Base-by-base conservation (phyloP, 2,797 vertebrate species). In the Phataginus tetradactyla region DNA sequence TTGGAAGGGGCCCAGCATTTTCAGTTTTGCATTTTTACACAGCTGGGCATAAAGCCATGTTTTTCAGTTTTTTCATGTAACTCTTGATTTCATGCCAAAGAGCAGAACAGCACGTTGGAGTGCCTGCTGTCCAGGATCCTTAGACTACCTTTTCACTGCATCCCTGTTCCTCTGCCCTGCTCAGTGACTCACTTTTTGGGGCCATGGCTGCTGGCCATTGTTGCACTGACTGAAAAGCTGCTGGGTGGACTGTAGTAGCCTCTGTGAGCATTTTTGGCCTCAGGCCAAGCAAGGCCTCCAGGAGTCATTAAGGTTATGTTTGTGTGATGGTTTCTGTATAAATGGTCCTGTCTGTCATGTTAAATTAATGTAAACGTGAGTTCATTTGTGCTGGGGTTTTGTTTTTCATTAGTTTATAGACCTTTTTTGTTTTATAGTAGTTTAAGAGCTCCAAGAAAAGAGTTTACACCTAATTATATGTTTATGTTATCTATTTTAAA, bases 401-500 rank as follows among this genome's bases (percentile, higher is more conserved):
- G 51, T 61, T 74, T 57, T 11, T 78, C 0, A 5, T 68, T 79
- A 29, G 63, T 79, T 66, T 85, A n/a, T 72, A 61, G 55, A 64
- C 29, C 66, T 63, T 27, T 61, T 53, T 89, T 59, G 78, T 63
- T 69, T 78, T 77, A 81, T 57, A n/a, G 64, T 78, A 69, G 71
- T 78, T 64, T 74, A 74, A 87, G 59, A 79, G 51, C 29, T 55
- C 87, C 15, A 59, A 61, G 53, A 49, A 71, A 78, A 77, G 74
- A 57, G 2, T 88, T 74, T 69, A 37, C 86, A 49, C 42, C n/a
- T 89, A 23, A 64, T 78, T 86, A 79, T 86, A 4, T 95, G 12
- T 90, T 72, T 80, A 42, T 42, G 23, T 93, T 93, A 5, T 39
- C 3, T 86, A 39, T 87, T 79, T 84, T 42, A 80, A 90, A 75